Evolutionary conservation across 2,797 vertebrate species (phyloP).

Genomic region (Triplophysa yarkandensis): DNA sequence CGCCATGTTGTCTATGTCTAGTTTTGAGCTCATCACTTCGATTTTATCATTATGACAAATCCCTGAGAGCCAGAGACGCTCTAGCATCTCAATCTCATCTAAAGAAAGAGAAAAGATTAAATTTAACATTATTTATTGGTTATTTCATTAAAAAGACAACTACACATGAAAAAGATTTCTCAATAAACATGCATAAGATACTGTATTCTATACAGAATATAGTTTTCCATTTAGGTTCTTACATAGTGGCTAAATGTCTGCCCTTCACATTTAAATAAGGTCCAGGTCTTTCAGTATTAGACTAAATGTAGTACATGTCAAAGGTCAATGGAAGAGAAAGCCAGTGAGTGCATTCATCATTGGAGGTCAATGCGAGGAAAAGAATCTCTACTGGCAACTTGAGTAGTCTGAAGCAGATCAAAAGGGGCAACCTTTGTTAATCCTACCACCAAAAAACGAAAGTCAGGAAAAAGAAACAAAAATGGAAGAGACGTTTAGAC

Average conservation of each 20-base stretch:
- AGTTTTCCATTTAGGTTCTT: no score
- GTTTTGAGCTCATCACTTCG: conserved; percentile 90
- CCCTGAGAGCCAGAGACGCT: conserved; percentile 88
- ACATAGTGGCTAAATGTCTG: background rate
- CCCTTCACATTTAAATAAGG: background rate
- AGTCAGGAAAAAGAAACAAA: conserved; percentile 44
- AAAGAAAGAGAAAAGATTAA: conserved; percentile 37
- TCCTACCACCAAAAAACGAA: conserved; percentile 33
- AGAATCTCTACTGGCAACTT: conserved; percentile 13
- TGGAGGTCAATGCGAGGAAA: background rate
- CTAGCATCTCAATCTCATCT: conserved; percentile 91
- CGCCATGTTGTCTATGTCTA: conserved; percentile 84
- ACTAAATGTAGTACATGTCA: background rate
- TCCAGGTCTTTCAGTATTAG: background rate
- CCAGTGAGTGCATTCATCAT: background rate
- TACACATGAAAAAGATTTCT: conserved; percentile 17
- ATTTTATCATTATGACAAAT: conserved; percentile 91
- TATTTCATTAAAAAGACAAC: conserved; percentile 8
- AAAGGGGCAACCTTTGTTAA: conserved; percentile 3
- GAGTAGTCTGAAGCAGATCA: conserved; percentile 36
- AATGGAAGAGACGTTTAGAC: conserved; percentile 50
- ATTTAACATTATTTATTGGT: background rate
- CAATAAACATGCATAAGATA: conserved; percentile 24
- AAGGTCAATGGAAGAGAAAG: background rate
- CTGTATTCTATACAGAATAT: background rate